Evolutionary conservation across 1,140 invertebrate species (phyloP), one percentile per base, ranked within the genome.

Genomic region (Galendromus occidentalis): DNA sequence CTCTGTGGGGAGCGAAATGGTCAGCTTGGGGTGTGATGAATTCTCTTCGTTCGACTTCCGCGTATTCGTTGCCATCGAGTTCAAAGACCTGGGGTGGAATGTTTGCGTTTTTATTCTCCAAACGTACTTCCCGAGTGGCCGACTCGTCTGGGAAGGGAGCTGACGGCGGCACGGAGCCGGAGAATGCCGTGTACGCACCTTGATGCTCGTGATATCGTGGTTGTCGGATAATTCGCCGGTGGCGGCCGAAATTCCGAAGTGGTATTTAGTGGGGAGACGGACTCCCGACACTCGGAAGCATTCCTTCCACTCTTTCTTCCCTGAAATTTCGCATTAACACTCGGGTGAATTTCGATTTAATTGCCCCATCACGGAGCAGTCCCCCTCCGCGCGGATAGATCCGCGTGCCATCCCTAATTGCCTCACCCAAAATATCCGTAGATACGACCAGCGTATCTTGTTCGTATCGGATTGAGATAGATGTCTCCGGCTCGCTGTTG

Each of bases 151-250:
- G n/a, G n/a, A n/a, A n/a, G n/a, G n/a, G n/a, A n/a, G n/a, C n/a
- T n/a, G n/a, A n/a, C n/a, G n/a, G n/a, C n/a, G n/a, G n/a, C n/a
- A n/a, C n/a, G n/a, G n/a, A n/a, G n/a, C n/a, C 17, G 22, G 22
- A 64, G 20, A 55, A 67, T 28, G 44, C 17, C 25, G 18, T 17
- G 17, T n/a, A 42, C 41, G 14, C 39, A 67, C 28, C 76, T 90
- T 88, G 55, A 98, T 80, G 7, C 88, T 85, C 64, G 95, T 81
- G 67, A 99, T 83, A 75, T 98, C 94, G 78, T 98, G 95, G 75
- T 91, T 95, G 80, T 99, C 95, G 67, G 79, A 77, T 42, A 98
- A 77, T 76, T 98, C 91, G 7, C 96, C 96, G 4, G 96, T 99
- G 0, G 91, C 93, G 14, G 95, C 91, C 0, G 89, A 86, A 14